Percentiles rank a stretch among this genome's conserved stretches.
These are phyloP conservation scores for Prenolepis imparis DNA, from an alignment of 2,888 invertebrate genomes.

Conservation along the genomic window DNA sequence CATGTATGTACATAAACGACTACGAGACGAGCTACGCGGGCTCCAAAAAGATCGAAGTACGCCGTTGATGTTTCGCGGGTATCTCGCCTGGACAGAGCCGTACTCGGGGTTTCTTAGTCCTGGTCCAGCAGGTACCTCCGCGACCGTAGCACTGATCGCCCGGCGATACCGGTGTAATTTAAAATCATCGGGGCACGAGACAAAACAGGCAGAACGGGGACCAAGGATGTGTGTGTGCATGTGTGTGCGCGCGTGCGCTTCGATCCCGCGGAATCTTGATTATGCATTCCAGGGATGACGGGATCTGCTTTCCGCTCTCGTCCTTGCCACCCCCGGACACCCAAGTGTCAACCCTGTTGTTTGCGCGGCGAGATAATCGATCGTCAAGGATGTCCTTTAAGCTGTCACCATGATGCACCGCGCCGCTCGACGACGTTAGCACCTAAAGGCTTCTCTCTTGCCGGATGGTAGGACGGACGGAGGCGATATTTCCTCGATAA, in stretches of 20 bases:
- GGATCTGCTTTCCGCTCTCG: slow-evolving; percentile 47
- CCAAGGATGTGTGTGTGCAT: slow-evolving; percentile 79
- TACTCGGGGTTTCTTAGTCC: slow-evolving; percentile 73
- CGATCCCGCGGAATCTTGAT: slow-evolving; percentile 81
- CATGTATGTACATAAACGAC: background rate
- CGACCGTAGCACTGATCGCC: slow-evolving; percentile 80
- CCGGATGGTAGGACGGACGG: slow-evolving; percentile 9
- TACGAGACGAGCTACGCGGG: slow-evolving; percentile 55
- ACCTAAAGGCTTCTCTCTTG: slow-evolving; percentile 59
- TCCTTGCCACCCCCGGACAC: slow-evolving; percentile 40
- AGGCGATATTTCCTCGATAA: slow-evolving; percentile 65
- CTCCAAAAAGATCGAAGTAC: slow-evolving; percentile 67
- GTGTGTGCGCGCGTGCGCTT: slow-evolving; percentile 41
- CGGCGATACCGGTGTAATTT: slow-evolving; percentile 82
- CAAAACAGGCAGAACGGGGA: slow-evolving; percentile 81
- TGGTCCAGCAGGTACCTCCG: slow-evolving; percentile 79
- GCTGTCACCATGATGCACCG: slow-evolving; percentile 71
- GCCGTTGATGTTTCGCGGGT: slow-evolving; percentile 74
- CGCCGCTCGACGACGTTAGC: slow-evolving; percentile 63
- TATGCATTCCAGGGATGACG: slow-evolving; percentile 81
- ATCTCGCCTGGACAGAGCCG: slow-evolving; percentile 77
- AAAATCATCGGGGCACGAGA: slow-evolving; percentile 83
- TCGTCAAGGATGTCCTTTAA: slow-evolving; percentile 72
- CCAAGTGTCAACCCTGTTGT: slow-evolving; percentile 44
- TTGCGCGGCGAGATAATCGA: slow-evolving; percentile 69